Conservation (phyloP, 1,140 invertebrate genomes). For the Cydia amplana region DNA sequence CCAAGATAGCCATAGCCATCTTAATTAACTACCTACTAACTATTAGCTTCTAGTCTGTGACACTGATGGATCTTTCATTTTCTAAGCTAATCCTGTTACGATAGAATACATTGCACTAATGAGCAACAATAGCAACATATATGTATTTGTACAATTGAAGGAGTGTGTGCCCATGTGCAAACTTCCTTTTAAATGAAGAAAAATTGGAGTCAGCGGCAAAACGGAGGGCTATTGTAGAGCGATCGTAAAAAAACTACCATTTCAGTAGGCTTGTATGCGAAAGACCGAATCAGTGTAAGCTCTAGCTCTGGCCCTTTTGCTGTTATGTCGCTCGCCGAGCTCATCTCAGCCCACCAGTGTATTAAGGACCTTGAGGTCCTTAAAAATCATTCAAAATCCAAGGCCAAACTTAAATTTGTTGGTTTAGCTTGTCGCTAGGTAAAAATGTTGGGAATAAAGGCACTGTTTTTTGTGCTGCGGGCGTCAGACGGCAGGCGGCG, state of each 20-base stretch:
- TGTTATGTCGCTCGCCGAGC: background rate
- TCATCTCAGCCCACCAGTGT: background rate
- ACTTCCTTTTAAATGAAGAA: too few species aligned
- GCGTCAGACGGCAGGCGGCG: slow-evolving; percentile 12
- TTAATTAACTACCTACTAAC: too few species aligned
- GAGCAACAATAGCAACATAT: too few species aligned
- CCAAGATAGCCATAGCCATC: too few species aligned
- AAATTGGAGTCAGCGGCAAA: background rate
- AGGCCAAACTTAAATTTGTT: background rate
- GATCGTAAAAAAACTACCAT: background rate
- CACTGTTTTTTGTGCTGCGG: background rate
- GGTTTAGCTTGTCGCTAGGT: background rate
- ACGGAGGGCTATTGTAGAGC: background rate
- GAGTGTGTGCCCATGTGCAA: too few species aligned
- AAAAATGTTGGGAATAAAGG: background rate
- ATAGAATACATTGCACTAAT: too few species aligned
- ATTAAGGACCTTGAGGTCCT: background rate
- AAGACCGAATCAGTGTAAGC: slow-evolving; percentile 20
- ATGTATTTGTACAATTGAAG: too few species aligned
- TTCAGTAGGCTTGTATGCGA: slow-evolving; percentile 13
- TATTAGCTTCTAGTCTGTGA: too few species aligned
- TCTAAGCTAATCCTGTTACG: too few species aligned
- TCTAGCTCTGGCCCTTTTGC: background rate
- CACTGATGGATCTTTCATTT: too few species aligned
- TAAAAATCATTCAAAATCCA: background rate